Base-by-base conservation (phyloP, 2,113 vertebrate genomes). In the Camelus bactrianus region DNA sequence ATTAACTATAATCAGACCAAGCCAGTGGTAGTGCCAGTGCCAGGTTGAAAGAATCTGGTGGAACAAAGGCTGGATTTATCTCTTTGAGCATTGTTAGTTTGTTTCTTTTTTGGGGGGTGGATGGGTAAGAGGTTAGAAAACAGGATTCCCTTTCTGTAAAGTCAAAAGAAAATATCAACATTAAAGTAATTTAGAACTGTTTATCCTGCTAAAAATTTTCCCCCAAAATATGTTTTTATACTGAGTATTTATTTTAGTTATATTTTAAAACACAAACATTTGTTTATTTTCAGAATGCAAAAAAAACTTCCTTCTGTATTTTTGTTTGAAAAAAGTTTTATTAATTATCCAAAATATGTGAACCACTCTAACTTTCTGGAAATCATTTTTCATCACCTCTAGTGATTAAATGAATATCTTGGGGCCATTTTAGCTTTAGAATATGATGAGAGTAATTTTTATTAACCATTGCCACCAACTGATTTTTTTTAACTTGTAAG, bases 51-150 rank as follows among this genome's bases (percentile, higher is more conserved):
- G 97, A 97, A 96, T 95, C 56, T n/a, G 0, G 0, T 16, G 35
- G 69, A 89, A 98, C 94, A 98, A 98, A 98, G 96, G 86, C 64
- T 94, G 96, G 96, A 95, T 98, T 98, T 96, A 15, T 97, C 92
- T 91, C 94, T 93, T 82, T 15, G 56, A 98, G 83, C 56, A 88
- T 4, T 22, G 67, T 52, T 84, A 17, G 86, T 48, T 67, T 46
- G 20, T 93, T 76, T 91, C 89, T 92, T 32, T 91, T n/a, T 20
- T 0, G 16, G 32, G 76, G 42, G 15, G 22, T 14, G 19, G 46
- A 52, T 35, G 24, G 70, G 32, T 70, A 24, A 77, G 3, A 77
- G 32, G n/a, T 92, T 52, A 77, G 67, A 75, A 81, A 86, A 93
- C 75, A 93, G 82, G 2, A 12, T 3, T 56, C 83, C 96, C 83